Percentiles rank a stretch among this genome's conserved stretches.
These are phyloP conservation scores for Marisa cornuarietis DNA, from an alignment of 1,140 invertebrate genomes.

Conservation along the genomic window DNA sequence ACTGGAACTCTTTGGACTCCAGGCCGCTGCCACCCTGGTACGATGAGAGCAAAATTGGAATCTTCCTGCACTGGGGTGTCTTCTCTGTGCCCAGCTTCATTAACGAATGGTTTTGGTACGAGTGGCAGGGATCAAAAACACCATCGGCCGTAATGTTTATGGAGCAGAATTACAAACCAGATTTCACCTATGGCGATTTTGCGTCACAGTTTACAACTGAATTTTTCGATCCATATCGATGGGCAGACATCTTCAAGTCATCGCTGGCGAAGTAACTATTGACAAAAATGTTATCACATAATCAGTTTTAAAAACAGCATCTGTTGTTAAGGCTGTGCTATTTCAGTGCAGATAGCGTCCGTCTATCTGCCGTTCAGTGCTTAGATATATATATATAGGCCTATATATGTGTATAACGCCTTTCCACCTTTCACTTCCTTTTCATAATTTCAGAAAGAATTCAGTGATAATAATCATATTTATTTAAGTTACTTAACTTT, in stretches of 20 bases:
- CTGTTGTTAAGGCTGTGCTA: no score
- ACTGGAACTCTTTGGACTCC: constrained; percentile 63
- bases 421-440: no score
- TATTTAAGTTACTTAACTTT: no score
- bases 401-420: no score
- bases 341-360: no score
- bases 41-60: constrained; percentile 34
- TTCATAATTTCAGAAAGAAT: no score
- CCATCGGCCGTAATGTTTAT: constrained; percentile 41
- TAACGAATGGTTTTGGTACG: constrained; percentile 51
- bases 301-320: no score
- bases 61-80: constrained; percentile 64
- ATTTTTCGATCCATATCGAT: constrained; percentile 40
- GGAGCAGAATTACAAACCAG: constrained; percentile 46
- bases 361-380: no score
- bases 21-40: constrained; percentile 56
- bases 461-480: no score
- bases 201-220: constrained; percentile 44
- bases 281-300: no score
- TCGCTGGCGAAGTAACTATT: constrained; percentile 43
- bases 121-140: constrained; percentile 41
- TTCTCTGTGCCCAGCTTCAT: constrained; percentile 59
- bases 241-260: constrained; percentile 41
- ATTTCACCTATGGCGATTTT: constrained; percentile 52
- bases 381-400: no score